These are phyloP conservation scores for Dissostichus mawsoni DNA, from an alignment of 2,113 vertebrate genomes.

Conservation along the genomic window DNA sequence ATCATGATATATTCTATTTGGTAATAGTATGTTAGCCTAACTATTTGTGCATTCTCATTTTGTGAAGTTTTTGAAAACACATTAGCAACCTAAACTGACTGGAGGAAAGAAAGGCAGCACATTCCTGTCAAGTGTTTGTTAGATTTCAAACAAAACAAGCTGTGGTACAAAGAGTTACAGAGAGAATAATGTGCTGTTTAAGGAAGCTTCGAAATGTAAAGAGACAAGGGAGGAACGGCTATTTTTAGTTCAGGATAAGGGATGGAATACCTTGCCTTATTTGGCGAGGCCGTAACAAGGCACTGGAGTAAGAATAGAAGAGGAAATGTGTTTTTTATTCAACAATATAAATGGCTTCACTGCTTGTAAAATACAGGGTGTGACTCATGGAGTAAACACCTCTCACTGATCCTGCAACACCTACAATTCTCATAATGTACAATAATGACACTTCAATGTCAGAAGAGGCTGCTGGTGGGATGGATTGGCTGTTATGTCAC, in stretches of 20 bases:
- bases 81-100: neutral
- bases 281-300: conserved; percentile 78
- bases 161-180: conserved; percentile 19
- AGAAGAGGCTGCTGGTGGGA: conserved; percentile 5
- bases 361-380: conserved; percentile 21
- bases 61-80: neutral
- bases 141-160: conserved; percentile 41
- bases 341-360: conserved; percentile 40
- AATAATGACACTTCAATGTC: conserved; percentile 2
- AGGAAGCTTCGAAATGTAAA: conserved; percentile 72
- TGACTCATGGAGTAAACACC: conserved; percentile 14
- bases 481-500: conserved; percentile 8
- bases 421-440: conserved; percentile 6
- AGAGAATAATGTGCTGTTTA: conserved; percentile 65
- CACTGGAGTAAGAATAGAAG: conserved; percentile 60
- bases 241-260: conserved; percentile 78
- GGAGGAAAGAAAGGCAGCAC: neutral
- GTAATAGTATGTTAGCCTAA: neutral
- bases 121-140: conserved; percentile 40
- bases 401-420: conserved; percentile 12
- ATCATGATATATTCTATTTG: neutral
- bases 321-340: conserved; percentile 69
- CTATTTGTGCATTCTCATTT: neutral
- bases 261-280: conserved; percentile 86
- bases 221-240: conserved; percentile 68